Evolutionary conservation across 2,888 invertebrate species (phyloP).

Genomic region (Blera fallax): DNA sequence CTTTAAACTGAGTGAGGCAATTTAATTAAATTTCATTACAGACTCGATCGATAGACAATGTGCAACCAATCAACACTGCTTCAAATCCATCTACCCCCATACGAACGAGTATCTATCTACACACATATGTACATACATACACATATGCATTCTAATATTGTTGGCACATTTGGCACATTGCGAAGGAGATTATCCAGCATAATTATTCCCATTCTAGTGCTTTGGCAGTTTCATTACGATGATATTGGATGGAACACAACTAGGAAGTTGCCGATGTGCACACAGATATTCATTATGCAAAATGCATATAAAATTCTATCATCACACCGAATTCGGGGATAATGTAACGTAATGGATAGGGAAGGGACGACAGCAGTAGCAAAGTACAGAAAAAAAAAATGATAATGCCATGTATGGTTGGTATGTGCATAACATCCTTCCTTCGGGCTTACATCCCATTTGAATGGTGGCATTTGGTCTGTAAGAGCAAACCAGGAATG

Average conservation of each 20-base stretch:
- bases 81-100: background rate
- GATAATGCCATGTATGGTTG: background rate
- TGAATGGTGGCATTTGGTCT: constrained; percentile 20
- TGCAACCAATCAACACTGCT: constrained; percentile 52
- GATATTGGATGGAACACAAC: constrained; percentile 12
- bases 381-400: background rate
- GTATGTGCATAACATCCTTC: constrained; percentile 8
- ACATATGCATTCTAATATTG: constrained; percentile 30
- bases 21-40: constrained; percentile 54
- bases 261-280: constrained; percentile 14
- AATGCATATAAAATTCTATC: constrained; percentile 29
- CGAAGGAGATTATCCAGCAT: constrained; percentile 45
- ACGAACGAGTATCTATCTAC: background rate
- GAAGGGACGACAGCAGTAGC: background rate
- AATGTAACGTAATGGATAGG: background rate
- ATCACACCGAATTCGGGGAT: constrained; percentile 23
- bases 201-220: constrained; percentile 53
- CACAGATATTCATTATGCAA: constrained; percentile 60
- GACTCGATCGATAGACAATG: constrained; percentile 53
- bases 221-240: constrained; percentile 43
- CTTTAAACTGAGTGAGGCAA: constrained; percentile 14
- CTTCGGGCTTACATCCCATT: background rate
- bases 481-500: constrained; percentile 21
- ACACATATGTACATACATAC: background rate
- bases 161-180: constrained; percentile 47